Evolutionary conservation across 1,140 invertebrate genomes (phyloP), one percentile per base, ranked within the genome.

Genomic region (Polyergus mexicanus): DNA sequence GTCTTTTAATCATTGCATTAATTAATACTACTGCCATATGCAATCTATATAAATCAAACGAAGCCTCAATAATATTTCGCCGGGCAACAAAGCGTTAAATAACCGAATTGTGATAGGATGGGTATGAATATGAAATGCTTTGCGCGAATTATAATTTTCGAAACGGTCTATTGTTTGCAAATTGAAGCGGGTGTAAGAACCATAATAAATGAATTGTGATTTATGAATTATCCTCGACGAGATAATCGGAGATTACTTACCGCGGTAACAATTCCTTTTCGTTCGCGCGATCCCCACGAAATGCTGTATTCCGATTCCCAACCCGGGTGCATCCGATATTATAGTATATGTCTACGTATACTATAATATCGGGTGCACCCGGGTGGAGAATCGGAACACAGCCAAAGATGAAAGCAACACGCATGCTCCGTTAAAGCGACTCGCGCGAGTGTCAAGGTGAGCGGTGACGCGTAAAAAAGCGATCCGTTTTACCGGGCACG

Each of bases 391-490:
- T n/a, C n/a, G n/a, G n/a, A n/a, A n/a, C n/a, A n/a, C n/a, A n/a
- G n/a, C n/a, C n/a, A n/a, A 28, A 54, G 44, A 47, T 56, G 58
- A 38, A 65, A 84, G 41, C 38, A 75, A 62, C 69, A 28, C 51
- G 56, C 44, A 28, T 22, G 58, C 13, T 54, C 22, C 28, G 84
- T 11, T 38, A 60, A 68, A 85, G 4, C 41, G 51, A 68, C 22
- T 10, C 35, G 32, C 38, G 35, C 44, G 75, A 60, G 44, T 78
- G n/a, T 51, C 66, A 63, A 88, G 78, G 62, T 76, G 71, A 69
- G 69, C 56, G 56, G 81, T 58, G 54, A 84, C 88, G 80, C 86
- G 84, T 89, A 86, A 86, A 88, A 88, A 88, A 88, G 66, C 78
- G 83, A 89, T 89, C 77, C 69, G 77, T 88, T 90, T 89, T 51